Evolutionary conservation across 2,888 invertebrate species (phyloP).

Genomic region (Heteromyza rotundicornis): DNA sequence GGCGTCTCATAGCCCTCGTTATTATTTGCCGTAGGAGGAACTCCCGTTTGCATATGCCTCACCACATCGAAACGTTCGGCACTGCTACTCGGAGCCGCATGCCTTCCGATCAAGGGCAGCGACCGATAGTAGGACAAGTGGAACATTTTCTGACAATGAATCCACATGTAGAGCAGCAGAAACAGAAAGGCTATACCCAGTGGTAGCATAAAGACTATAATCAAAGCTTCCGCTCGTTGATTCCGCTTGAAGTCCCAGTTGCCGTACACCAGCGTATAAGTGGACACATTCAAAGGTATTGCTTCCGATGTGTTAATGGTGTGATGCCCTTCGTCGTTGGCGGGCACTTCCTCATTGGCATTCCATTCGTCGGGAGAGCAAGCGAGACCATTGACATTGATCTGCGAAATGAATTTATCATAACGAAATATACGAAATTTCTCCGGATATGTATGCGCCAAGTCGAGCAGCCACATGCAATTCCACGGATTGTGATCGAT

Average conservation of each 20-base stretch:
- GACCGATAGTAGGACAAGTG: slow-evolving; percentile 52
- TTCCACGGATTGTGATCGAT: slow-evolving; percentile 59
- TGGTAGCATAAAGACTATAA: slow-evolving; percentile 58
- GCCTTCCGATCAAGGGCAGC: slow-evolving; percentile 5
- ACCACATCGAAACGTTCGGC: slow-evolving; percentile 56
- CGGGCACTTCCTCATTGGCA: background rate
- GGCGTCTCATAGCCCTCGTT: slow-evolving; percentile 55
- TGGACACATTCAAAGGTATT: slow-evolving; percentile 38
- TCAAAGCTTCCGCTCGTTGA: slow-evolving; percentile 54
- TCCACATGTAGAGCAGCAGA: slow-evolving; percentile 55
- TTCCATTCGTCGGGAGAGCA: slow-evolving; percentile 44
- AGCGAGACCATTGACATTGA: slow-evolving; percentile 59
- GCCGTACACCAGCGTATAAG: slow-evolving; percentile 49
- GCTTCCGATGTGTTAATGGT: background rate
- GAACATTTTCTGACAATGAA: slow-evolving; percentile 58
- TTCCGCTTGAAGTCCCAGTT: slow-evolving; percentile 50
- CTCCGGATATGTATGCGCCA: slow-evolving; percentile 51
- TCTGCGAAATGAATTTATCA: slow-evolving; percentile 57
- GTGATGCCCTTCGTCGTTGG: background rate
- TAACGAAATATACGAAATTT: slow-evolving; percentile 55
- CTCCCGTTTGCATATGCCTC: slow-evolving; percentile 35
- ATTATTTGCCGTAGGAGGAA: slow-evolving; percentile 32
- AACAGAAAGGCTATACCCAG: slow-evolving; percentile 56
- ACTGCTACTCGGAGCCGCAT: background rate
- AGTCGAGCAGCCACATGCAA: slow-evolving; percentile 56